A percentile compares a stretch with the other conserved stretches of the same genome.
phyloP scores from a whole-genome alignment of 1,140 invertebrate genomes.

The Caenorhabditis latens region DNA sequence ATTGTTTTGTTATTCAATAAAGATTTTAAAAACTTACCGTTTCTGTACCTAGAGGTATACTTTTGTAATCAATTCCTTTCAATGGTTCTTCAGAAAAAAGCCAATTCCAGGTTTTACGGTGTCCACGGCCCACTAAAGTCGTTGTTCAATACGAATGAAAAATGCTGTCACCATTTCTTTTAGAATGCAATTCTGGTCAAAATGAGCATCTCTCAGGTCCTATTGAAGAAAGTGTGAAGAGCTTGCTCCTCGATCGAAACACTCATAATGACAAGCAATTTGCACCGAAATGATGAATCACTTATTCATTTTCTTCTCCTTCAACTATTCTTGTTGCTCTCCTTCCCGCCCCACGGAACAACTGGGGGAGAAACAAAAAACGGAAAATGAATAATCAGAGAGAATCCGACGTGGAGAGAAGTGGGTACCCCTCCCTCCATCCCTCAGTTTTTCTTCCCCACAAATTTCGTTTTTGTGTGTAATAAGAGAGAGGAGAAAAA shows the following conservation, averaged over 20 bases:
- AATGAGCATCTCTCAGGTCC: too few relatives aligned
- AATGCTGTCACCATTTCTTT: too few relatives aligned
- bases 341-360: not conserved
- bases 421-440: not conserved
- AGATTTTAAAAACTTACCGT: too few relatives aligned
- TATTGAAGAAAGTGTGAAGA: too few relatives aligned
- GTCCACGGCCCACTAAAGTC: too few relatives aligned
- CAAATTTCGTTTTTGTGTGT: slow-evolving; percentile 46
- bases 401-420: not conserved
- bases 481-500: slow-evolving; percentile 18
- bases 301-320: not conserved
- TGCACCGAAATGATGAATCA: slow-evolving; percentile 28
- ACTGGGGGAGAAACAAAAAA: not conserved
- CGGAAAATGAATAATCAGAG: slow-evolving; percentile 22
- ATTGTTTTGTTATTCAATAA: too few relatives aligned
- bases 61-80: too few relatives aligned
- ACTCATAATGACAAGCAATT: slow-evolving; percentile 40
- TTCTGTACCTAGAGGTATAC: too few relatives aligned
- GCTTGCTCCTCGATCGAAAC: not conserved
- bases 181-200: too few relatives aligned
- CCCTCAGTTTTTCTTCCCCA: slow-evolving; percentile 11
- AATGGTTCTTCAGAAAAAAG: too few relatives aligned
- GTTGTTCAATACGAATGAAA: too few relatives aligned
- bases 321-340: not conserved
- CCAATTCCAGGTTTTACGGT: too few relatives aligned